Evolutionary conservation across 2,797 vertebrate species (phyloP).

Genomic region (Limnodromus scolopaceus): DNA sequence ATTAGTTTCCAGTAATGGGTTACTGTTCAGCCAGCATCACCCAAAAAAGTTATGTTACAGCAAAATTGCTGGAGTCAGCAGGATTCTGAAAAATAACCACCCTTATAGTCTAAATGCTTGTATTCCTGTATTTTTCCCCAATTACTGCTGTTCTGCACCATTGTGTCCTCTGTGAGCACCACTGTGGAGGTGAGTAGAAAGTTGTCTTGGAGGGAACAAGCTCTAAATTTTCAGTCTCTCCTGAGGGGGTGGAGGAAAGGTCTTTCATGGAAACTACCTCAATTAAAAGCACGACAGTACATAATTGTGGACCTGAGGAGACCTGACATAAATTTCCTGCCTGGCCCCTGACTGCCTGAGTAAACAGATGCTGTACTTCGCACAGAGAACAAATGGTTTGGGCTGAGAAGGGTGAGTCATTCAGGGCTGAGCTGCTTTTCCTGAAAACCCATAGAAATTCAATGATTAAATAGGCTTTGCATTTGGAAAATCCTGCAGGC

Average conservation of each 20-base stretch:
- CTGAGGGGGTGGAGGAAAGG: background rate
- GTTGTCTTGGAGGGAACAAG: background rate
- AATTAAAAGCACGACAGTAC: background rate
- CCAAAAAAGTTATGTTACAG: background rate
- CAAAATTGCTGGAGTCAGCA: background rate
- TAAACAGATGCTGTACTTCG: background rate
- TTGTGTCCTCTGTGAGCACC: background rate
- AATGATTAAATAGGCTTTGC: background rate
- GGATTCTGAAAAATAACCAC: background rate
- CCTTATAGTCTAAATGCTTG: background rate
- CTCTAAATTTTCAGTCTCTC: background rate
- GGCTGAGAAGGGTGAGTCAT: constrained; percentile 14
- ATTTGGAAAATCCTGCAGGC: constrained; percentile 32
- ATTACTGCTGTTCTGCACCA: background rate
- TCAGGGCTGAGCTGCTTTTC: background rate
- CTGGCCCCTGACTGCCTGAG: background rate
- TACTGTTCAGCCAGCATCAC: background rate
- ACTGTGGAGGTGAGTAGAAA: background rate
- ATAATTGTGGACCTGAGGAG: constrained; percentile 6
- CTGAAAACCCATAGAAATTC: constrained; percentile 8
- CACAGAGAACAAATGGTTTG: constrained; percentile 14
- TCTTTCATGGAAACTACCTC: background rate
- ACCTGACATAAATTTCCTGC: constrained; percentile 8
- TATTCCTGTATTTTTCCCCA: constrained; percentile 23
- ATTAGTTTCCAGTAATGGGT: background rate